Evolutionary conservation across 2,888 invertebrate species (phyloP), one percentile per base, ranked within the genome.

Genomic region (Nemapogon koenigi): DNA sequence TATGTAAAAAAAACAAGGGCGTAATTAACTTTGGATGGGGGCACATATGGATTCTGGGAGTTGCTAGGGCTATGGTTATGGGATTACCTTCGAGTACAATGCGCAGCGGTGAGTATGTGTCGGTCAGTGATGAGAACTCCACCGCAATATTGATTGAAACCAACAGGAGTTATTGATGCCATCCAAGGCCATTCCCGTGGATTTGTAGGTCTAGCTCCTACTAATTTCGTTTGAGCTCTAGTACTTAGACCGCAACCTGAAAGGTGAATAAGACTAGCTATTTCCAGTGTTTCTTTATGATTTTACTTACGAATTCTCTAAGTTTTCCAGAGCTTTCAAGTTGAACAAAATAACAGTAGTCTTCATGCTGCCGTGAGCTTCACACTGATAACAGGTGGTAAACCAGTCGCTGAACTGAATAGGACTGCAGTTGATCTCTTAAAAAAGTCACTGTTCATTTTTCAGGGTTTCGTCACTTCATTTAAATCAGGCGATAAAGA

Each of bases 101-200:
- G 90, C 1, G 89, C 87, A 2, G 90, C 90, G 1, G 89, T 91
- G 1, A 93, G 75, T 11, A 93, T 83, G 54, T 91, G 91, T 38
- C 83, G 75, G 51, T 90, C 87, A 0, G 91, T 91, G 45, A 94
- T 87, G 29, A 94, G 78, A 1, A 84, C 87, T 1, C 91, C 94
- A 0, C 93, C 93, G 56, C 93, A 94, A 66, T 85, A 89, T 55
- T 84, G 82, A 25, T 81, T 73, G 36, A 71, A 62, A 14, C 82
- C 80, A 3, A 71, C 67, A 1, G 85, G 82, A 11, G 91, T 81
- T 42, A 94, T 61, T 2, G 90, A 91, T 0, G 86, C 91, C 83
- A 93, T 88, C 94, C 93, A 91, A 0, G 90, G 90, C 88, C 91
- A 93, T 54, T 90, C 89, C 32, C 82, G 81, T 1, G 81, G 81